These are phyloP conservation scores for Nesoenas mayeri DNA, from an alignment of 2,113 vertebrate species.

Conservation along the genomic window DNA sequence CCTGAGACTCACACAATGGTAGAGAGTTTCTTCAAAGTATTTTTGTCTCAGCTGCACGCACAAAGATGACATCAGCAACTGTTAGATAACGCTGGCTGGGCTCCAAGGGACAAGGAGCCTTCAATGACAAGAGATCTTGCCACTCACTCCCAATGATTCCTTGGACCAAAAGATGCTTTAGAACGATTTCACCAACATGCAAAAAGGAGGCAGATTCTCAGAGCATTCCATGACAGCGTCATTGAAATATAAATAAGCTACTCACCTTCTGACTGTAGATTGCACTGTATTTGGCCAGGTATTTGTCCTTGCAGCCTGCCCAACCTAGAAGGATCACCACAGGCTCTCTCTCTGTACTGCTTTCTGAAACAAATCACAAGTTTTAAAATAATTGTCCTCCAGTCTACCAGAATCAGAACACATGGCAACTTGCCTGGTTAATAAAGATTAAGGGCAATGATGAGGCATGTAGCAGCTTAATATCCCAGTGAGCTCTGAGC, in stretches of 20 bases:
- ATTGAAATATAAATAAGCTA: background rate
- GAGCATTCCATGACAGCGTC: background rate
- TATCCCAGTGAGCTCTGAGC: fast-evolving
- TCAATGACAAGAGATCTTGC: background rate
- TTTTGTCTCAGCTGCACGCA: background rate
- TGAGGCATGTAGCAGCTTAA: fast-evolving
- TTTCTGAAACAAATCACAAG: conserved; percentile 56
- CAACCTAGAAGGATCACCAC: conserved; percentile 96
- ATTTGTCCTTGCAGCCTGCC: conserved; percentile 90
- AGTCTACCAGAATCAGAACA: fast-evolving
- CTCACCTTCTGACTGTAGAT: conserved; percentile 91
- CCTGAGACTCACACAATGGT: background rate
- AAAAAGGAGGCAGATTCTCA: background rate
- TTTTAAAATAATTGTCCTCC: background rate
- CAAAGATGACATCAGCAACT: background rate
- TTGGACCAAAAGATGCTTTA: background rate
- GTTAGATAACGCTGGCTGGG: background rate
- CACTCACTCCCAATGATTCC: background rate
- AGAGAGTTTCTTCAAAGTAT: background rate
- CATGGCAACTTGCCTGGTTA: fast-evolving
- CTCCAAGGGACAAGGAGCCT: background rate
- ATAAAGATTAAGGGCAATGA: background rate
- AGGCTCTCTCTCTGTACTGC: conserved; percentile 69
- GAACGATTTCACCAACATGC: fast-evolving
- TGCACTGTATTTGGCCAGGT: conserved; percentile 92